Conservation (phyloP, 2,888 invertebrate genomes). For the Pyrrhosoma nymphula region DNA sequence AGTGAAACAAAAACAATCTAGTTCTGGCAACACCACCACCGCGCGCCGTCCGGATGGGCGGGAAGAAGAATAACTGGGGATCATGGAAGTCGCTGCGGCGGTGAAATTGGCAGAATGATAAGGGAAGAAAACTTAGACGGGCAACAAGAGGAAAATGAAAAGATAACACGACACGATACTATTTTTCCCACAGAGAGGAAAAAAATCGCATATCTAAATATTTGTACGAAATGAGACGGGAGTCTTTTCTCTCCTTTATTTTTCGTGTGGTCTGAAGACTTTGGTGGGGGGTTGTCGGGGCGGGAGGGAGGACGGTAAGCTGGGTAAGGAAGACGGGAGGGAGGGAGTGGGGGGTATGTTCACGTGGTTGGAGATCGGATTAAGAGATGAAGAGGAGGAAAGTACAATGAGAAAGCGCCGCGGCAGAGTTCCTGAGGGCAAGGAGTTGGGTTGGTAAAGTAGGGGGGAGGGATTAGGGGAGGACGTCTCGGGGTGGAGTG, state of each 20-base stretch:
- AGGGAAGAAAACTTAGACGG: neutral
- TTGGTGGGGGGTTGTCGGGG: too few species aligned
- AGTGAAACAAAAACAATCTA: neutral
- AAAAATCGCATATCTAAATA: neutral
- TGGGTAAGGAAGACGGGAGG: neutral
- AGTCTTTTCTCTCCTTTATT: neutral
- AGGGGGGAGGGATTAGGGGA: neutral
- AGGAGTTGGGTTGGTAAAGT: neutral
- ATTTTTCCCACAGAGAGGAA: neutral
- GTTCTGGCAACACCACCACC: neutral
- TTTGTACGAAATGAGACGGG: neutral
- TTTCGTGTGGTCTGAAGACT: too few species aligned
- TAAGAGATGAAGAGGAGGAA: neutral
- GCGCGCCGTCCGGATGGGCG: neutral
- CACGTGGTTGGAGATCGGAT: neutral
- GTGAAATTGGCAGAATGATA: neutral
- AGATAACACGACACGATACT: neutral
- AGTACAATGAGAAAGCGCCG: neutral
- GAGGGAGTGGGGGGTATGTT: neutral
- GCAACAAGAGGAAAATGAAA: neutral
- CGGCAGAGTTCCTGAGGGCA: neutral
- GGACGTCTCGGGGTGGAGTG: neutral
- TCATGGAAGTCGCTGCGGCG: neutral
- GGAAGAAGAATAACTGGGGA: neutral
- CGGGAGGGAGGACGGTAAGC: neutral